Evolutionary conservation across 2,113 vertebrate genomes (phyloP), one percentile per base, ranked within the genome.

Genomic region (Caretta caretta): DNA sequence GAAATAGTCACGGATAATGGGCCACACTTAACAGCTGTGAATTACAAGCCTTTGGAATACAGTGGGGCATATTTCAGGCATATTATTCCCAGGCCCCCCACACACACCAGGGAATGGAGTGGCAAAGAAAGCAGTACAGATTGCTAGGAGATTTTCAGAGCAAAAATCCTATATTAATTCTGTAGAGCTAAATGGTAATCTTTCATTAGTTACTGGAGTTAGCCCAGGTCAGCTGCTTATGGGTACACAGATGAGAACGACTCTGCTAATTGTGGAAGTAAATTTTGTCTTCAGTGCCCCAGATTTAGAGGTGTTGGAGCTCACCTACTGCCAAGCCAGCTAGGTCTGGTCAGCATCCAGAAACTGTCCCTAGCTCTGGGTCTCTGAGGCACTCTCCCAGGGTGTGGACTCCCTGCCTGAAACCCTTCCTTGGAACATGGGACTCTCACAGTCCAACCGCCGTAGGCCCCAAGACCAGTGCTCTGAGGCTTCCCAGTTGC

Each of bases 61-160:
- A 53, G 0, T 75, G 20, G 8, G 29, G 54, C 42, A 42, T 42
- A 42, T 59, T 27, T 31, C 27, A 59, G 53, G 2, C 0, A 1
- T 1, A 27, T 31, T 87, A 27, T 35, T 78, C 24, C n/a, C 35
- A 38, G 35, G 9, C 10, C 20, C 17, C n/a, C 42, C 1, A 6
- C 42, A 22, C 53, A 79, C 50, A 79, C 5, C 22, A 22, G 27
- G 38, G 82, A 62, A 13, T 38, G 29, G 10, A 65, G 51, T 6
- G 24, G 81, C 31, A 48, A 86, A 22, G 27, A 8, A 20, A 50
- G n/a, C 17, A 3, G 12, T 38, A 38, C 10, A 59, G 57, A 59
- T 72, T 13, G 9, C 2, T 83, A 62, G 56, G 56, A 75, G 48
- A 50, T 19, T 80, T 80, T 27, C 13, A 35, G 4, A 50, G 69